A percentile compares a stretch with the other conserved stretches of the same genome.
These are phyloP conservation scores for Lepidocyrtoides sp. DNA, from an alignment of 2,888 invertebrate genomes.

Conservation along the genomic window DNA sequence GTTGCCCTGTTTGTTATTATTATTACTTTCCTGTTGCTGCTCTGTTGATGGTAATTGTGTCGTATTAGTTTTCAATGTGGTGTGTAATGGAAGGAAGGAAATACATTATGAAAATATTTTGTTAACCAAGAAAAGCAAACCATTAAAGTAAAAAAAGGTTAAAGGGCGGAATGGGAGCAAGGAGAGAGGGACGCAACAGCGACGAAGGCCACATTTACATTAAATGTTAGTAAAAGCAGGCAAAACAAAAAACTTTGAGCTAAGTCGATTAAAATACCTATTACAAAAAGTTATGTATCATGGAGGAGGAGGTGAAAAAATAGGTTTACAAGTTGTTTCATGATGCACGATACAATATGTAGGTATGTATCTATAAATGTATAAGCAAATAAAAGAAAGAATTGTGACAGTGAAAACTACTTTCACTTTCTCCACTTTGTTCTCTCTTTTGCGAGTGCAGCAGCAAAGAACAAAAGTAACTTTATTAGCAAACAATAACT, in stretches of 20 bases:
- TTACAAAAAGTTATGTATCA: slow-evolving; percentile 7
- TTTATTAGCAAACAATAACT: background rate
- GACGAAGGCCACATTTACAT: too few species aligned
- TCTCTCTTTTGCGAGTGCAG: background rate
- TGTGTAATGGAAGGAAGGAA: too few species aligned
- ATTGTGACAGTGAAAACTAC: background rate
- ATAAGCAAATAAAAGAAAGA: background rate
- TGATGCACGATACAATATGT: too few species aligned
- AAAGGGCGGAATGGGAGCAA: too few species aligned
- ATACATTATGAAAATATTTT: too few species aligned
- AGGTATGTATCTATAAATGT: too few species aligned
- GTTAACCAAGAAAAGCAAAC: slow-evolving; percentile 49
- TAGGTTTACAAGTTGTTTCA: background rate
- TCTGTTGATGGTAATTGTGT: background rate
- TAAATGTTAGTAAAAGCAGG: background rate
- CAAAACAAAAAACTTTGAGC: slow-evolving; percentile 65
- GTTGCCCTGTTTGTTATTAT: background rate
- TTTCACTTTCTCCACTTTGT: background rate
- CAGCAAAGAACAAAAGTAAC: background rate
- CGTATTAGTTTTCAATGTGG: background rate
- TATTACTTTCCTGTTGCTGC: background rate
- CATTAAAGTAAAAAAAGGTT: too few species aligned
- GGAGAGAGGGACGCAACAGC: too few species aligned
- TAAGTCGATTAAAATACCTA: slow-evolving; percentile 73
- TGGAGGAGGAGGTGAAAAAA: background rate